Percentiles rank a stretch among this genome's conserved stretches.
phyloP scores from a whole-genome alignment of 2,113 vertebrate genomes.

The Coptodon rendalli region DNA sequence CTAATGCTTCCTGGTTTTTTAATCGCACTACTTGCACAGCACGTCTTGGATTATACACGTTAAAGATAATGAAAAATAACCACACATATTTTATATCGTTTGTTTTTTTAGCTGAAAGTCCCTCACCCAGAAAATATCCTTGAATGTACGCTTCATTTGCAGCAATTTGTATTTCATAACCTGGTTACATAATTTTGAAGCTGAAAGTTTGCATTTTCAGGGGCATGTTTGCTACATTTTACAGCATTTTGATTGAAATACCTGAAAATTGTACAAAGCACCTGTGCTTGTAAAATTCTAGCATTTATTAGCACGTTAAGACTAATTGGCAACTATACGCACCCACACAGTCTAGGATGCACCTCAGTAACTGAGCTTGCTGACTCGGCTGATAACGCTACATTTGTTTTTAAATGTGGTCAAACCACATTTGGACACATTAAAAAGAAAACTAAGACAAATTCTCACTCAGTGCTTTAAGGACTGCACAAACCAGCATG shows the following conservation, averaged over 20 bases:
- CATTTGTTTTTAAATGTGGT: background rate
- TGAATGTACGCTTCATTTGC: rapidly evolving
- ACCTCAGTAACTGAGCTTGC: background rate
- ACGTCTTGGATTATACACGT: rapidly evolving
- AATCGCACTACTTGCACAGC: background rate
- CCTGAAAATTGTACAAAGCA: background rate
- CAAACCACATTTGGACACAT: background rate
- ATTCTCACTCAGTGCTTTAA: background rate
- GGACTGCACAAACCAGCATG: background rate
- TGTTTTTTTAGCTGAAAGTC: background rate
- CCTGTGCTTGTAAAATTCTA: background rate
- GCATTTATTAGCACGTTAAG: background rate
- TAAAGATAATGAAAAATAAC: background rate
- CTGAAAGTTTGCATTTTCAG: background rate
- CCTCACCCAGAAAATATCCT: background rate
- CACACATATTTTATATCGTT: background rate
- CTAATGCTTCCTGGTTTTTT: background rate
- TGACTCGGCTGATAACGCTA: background rate
- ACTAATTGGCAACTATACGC: background rate
- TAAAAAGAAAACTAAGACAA: background rate
- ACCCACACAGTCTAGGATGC: background rate
- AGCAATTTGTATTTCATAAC: background rate
- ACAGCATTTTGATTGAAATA: background rate
- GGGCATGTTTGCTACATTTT: background rate
- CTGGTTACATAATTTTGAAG: background rate